phyloP scores from a whole-genome alignment of 2,113 vertebrate species.

The Hippocampus guttulatus region DNA sequence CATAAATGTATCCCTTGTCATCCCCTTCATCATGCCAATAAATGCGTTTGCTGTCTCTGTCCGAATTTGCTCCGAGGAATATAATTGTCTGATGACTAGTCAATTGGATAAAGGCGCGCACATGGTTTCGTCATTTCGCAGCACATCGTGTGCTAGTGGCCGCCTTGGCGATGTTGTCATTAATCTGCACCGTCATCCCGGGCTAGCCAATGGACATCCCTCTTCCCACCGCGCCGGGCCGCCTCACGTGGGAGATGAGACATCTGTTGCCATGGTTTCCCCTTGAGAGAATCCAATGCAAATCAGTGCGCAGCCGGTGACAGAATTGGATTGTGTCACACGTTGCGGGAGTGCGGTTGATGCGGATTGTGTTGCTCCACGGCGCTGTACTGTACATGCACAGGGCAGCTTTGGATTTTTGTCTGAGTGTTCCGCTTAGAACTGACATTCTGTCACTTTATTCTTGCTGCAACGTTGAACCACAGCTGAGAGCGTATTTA shows the following conservation, averaged over 20 bases:
- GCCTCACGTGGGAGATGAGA: conserved; percentile 42
- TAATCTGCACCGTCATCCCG: conserved; percentile 36
- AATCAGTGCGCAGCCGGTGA: conserved; percentile 56
- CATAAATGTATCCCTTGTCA: neutral
- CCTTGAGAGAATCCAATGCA: conserved; percentile 43
- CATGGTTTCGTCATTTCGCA: neutral
- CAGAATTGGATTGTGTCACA: conserved; percentile 61
- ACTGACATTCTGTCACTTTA: neutral
- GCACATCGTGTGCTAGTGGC: neutral
- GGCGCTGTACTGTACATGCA: neutral
- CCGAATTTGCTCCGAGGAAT: neutral
- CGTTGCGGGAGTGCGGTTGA: conserved; percentile 27
- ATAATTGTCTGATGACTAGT: neutral
- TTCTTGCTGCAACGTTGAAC: neutral
- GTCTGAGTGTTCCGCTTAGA: neutral
- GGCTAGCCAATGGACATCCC: conserved; percentile 29
- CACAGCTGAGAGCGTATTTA: conserved; percentile 23
- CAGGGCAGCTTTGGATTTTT: neutral
- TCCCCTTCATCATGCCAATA: neutral
- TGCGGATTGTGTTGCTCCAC: conserved; percentile 15
- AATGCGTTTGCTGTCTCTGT: neutral
- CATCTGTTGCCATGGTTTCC: conserved; percentile 74
- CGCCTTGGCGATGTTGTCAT: conserved; percentile 25
- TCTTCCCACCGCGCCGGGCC: conserved; percentile 30
- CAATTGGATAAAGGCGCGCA: neutral